Percentiles rank a stretch among this genome's conserved stretches.
Conservation (phyloP, 1,140 invertebrate species). For the Homalodisca vitripennis region DNA sequence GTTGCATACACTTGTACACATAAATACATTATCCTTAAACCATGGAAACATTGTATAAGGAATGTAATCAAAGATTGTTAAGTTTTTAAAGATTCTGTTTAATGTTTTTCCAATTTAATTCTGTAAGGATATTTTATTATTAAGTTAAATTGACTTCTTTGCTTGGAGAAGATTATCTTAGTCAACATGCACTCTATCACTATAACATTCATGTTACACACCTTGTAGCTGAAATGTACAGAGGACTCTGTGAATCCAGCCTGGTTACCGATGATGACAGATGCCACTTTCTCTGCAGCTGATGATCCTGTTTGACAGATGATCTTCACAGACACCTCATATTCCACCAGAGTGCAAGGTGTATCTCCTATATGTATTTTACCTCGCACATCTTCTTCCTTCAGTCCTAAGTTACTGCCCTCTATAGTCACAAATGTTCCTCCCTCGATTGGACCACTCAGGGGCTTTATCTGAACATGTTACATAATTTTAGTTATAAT, state of each 20-base stretch:
- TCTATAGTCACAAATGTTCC: conserved; percentile 94
- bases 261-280: conserved; percentile 86
- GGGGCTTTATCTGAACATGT: conserved; percentile 75
- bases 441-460: conserved; percentile 93
- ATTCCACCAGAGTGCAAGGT: conserved; percentile 82
- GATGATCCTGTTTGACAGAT: conserved; percentile 84
- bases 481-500: background rate
- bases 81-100: no score
- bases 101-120: no score
- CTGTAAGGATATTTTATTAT: no score
- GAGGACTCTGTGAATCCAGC: conserved; percentile 85
- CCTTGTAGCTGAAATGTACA: conserved; percentile 86
- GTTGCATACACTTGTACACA: no score
- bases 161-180: background rate
- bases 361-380: conserved; percentile 91
- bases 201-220: no score
- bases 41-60: no score
- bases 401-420: conserved; percentile 92
- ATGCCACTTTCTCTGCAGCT: conserved; percentile 66
- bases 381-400: conserved; percentile 84
- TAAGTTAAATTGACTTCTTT: background rate
- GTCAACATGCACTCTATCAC: conserved; percentile 31
- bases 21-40: no score
- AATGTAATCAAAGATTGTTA: no score
- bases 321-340: conserved; percentile 89